phyloP scores from a whole-genome alignment of 1,140 invertebrate genomes.

The Thrips palmi region DNA sequence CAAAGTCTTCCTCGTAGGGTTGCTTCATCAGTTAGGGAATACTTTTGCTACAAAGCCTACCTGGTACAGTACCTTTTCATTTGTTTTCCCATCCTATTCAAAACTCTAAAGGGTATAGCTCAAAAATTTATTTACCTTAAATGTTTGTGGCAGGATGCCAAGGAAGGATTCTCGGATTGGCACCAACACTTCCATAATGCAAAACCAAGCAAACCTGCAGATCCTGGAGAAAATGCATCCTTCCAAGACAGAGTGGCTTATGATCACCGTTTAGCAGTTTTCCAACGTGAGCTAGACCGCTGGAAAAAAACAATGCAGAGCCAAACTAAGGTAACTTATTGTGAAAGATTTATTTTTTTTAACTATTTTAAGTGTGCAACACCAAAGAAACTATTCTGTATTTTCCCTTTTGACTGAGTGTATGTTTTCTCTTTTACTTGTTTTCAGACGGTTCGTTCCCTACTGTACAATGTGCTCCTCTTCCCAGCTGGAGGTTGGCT shows the following conservation, averaged over 20 bases:
- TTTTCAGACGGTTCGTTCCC: conserved; percentile 45
- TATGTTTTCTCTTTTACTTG: conserved; percentile 14
- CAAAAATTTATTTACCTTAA: neutral
- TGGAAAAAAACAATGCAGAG: conserved; percentile 50
- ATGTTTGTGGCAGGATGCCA: conserved; percentile 36
- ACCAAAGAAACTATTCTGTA: neutral
- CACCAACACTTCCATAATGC: conserved; percentile 63
- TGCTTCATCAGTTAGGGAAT: conserved; percentile 42
- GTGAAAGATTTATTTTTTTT: neutral
- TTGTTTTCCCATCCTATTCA: conserved; percentile 1
- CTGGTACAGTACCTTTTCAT: conserved; percentile 22
- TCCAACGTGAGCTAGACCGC: conserved; percentile 50
- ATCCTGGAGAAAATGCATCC: conserved; percentile 33
- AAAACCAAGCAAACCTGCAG: conserved; percentile 42
- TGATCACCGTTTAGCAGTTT: conserved; percentile 62
- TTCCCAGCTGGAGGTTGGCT: conserved; percentile 85
- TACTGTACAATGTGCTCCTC: conserved; percentile 72
- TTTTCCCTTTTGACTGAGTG: neutral
- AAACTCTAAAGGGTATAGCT: neutral
- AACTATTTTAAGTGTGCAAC: neutral
- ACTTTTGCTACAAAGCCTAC: conserved; percentile 59
- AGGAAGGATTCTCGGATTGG: conserved; percentile 79
- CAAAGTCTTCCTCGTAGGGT: conserved; percentile 14
- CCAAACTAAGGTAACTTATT: conserved; percentile 36
- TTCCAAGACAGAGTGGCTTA: conserved; percentile 78